These are phyloP conservation scores for Alligator sinensis DNA, from an alignment of 2,113 vertebrate species.

Conservation along the genomic window DNA sequence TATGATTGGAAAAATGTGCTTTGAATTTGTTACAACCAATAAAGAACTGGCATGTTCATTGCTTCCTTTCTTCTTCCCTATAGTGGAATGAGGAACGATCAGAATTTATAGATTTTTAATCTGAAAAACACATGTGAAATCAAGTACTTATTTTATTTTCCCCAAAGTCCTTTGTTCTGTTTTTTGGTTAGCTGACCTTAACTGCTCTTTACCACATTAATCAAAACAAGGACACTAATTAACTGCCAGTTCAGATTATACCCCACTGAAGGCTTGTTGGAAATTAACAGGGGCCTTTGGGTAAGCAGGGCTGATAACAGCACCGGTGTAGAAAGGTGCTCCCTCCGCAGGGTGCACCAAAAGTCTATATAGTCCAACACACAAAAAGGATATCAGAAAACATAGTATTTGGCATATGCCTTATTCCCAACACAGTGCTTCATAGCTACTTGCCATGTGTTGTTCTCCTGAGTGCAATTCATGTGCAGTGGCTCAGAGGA, in stretches of 20 bases:
- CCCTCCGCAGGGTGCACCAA: background rate
- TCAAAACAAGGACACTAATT: background rate
- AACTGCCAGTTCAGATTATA: background rate
- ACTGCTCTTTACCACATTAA: background rate
- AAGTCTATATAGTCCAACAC: constrained; percentile 11
- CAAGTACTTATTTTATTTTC: background rate
- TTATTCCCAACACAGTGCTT: background rate
- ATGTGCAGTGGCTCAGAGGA: background rate
- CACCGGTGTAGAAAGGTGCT: background rate
- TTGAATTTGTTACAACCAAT: background rate
- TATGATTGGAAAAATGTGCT: background rate
- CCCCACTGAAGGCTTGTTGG: background rate
- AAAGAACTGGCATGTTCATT: constrained; percentile 23
- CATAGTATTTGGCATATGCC: background rate
- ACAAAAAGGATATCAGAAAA: background rate
- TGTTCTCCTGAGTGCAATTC: background rate
- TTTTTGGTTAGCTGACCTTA: background rate
- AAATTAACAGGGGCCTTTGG: constrained; percentile 1
- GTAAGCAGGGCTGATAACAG: background rate
- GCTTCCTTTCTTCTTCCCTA: background rate
- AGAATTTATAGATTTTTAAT: background rate
- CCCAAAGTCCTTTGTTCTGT: background rate
- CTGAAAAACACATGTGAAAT: background rate
- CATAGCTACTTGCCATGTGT: fast-evolving
- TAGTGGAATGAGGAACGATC: background rate